Conservation (phyloP, 2,113 vertebrate genomes). For the Sapajus apella region DNA sequence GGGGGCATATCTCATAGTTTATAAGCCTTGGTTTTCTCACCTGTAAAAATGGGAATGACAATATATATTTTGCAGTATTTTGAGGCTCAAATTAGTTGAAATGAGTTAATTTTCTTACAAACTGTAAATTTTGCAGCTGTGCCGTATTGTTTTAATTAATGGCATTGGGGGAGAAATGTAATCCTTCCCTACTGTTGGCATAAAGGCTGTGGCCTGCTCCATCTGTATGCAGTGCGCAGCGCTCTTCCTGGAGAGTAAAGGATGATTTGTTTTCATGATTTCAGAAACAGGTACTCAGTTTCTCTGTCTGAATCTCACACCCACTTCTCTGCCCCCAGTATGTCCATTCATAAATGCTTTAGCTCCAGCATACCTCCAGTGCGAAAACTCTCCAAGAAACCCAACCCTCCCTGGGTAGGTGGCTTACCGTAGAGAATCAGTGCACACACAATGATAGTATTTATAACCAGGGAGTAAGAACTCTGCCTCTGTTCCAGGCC, state of each 20-base stretch:
- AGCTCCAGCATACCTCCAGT: background rate
- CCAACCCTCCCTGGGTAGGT: background rate
- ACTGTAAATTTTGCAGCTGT: background rate
- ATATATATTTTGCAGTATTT: background rate
- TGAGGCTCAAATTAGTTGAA: slow-evolving; percentile 19
- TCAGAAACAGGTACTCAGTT: background rate
- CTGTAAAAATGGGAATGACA: background rate
- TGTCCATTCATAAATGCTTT: background rate
- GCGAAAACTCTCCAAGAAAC: slow-evolving; percentile 30
- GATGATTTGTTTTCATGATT: background rate
- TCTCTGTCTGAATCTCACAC: background rate
- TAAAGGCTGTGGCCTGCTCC: background rate
- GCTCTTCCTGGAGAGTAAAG: background rate
- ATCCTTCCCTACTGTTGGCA: background rate
- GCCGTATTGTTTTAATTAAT: background rate
- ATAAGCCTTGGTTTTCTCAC: slow-evolving; percentile 2
- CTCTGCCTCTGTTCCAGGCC: slow-evolving; percentile 57
- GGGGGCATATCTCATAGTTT: background rate
- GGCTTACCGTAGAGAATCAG: slow-evolving; percentile 10
- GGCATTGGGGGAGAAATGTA: background rate
- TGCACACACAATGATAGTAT: background rate
- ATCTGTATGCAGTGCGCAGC: accelerated
- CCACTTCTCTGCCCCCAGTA: too few relatives aligned
- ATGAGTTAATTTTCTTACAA: background rate
- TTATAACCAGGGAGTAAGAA: slow-evolving; percentile 67